A percentile compares a stretch with the other conserved stretches of the same genome.
Evolutionary conservation across 2,888 invertebrate genomes (phyloP).

Genomic region (Tipula unca): DNA sequence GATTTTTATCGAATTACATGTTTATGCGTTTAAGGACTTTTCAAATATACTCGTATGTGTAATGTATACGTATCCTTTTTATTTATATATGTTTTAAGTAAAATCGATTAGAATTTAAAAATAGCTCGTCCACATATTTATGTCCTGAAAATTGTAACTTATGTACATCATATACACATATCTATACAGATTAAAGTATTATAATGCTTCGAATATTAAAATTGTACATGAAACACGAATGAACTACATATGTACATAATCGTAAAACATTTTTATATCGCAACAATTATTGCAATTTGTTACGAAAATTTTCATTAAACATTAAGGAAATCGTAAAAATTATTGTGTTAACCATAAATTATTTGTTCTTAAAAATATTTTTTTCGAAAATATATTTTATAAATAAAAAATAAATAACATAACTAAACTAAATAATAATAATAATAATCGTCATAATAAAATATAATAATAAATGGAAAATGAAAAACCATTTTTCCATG

Average conservation of each 20-base stretch:
- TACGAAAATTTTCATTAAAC: neutral
- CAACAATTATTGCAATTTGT: neutral
- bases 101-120: too few relatives aligned
- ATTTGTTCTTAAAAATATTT: neutral
- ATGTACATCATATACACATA: neutral
- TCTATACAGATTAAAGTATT: neutral
- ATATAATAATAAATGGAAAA: neutral
- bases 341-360: neutral
- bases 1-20: neutral
- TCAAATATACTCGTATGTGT: too few relatives aligned
- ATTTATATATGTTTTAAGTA: too few relatives aligned
- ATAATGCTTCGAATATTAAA: neutral
- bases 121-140: too few relatives aligned
- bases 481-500: neutral
- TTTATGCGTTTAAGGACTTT: too few relatives aligned
- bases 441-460: neutral
- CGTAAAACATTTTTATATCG: neutral
- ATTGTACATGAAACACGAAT: neutral
- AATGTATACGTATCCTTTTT: too few relatives aligned
- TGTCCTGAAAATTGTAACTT: neutral
- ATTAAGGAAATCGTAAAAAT: neutral
- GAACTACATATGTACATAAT: neutral
- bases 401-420: neutral
- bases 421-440: neutral
- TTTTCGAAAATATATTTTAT: neutral